Conservation (phyloP, 2,797 vertebrate genomes). For the Pseudochirops cupreus region DNA sequence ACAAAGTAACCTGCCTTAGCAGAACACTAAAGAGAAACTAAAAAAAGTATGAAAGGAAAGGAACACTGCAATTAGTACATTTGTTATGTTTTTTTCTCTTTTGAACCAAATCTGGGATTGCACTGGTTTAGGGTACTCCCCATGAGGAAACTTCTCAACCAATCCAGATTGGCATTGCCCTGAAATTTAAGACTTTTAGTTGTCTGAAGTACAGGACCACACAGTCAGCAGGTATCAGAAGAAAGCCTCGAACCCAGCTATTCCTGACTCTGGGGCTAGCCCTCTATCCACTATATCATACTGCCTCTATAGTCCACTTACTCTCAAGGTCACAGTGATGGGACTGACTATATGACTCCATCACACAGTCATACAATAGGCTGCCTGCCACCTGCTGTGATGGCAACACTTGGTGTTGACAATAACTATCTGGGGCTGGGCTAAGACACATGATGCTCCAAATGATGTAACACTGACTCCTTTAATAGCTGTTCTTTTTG, state of each 20-base stretch:
- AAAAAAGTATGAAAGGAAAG: not conserved
- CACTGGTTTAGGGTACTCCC: not conserved
- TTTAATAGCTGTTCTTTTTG: constrained; percentile 9
- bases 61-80: not conserved
- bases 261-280: not conserved
- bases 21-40: constrained; percentile 3
- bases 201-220: not conserved
- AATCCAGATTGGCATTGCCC: not conserved
- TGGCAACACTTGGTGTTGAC: not conserved
- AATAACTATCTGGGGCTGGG: not conserved
- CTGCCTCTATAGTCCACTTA: not conserved
- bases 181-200: not conserved
- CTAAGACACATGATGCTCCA: not conserved
- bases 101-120: not conserved
- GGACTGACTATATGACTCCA: not conserved
- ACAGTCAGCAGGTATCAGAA: not conserved
- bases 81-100: not conserved
- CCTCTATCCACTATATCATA: not conserved
- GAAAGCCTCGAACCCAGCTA: not conserved
- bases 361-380: not conserved
- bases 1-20: not conserved
- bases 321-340: not conserved
- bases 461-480: not conserved
- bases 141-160: not conserved
- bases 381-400: not conserved